Conservation (phyloP, 2,888 invertebrate species). For the Dryomyza anilis region DNA sequence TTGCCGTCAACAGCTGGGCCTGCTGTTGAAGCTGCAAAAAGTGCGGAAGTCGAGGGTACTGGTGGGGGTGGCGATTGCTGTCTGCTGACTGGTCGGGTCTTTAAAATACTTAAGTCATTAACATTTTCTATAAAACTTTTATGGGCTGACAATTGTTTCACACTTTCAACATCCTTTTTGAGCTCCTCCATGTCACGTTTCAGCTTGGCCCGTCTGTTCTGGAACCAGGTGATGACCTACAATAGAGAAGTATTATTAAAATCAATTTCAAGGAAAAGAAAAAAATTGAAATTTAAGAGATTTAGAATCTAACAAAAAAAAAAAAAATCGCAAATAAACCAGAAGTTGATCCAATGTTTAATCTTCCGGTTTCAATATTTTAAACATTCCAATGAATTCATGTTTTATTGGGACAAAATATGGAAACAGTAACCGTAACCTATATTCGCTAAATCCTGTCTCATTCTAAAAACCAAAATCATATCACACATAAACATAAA, state of each 20-base stretch:
- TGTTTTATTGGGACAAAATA: too few relatives aligned
- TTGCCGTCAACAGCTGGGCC: slow-evolving; percentile 19
- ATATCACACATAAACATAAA: too few relatives aligned
- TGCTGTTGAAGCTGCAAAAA: slow-evolving; percentile 22
- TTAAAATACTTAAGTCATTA: slow-evolving; percentile 86
- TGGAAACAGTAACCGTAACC: too few relatives aligned
- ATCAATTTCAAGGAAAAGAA: too few relatives aligned
- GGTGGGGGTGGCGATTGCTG: slow-evolving; percentile 38
- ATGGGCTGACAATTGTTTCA: slow-evolving; percentile 84
- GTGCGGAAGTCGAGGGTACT: slow-evolving; percentile 33
- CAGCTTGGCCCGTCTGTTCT: slow-evolving; percentile 89
- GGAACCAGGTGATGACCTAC: slow-evolving; percentile 96
- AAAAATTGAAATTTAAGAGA: too few relatives aligned
- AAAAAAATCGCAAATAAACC: neutral
- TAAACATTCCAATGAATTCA: too few relatives aligned
- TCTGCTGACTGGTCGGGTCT: slow-evolving; percentile 78
- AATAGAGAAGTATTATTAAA: too few relatives aligned
- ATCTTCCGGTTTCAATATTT: too few relatives aligned
- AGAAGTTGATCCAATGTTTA: neutral
- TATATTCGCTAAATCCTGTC: too few relatives aligned
- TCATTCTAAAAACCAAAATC: too few relatives aligned
- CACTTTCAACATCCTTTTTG: slow-evolving; percentile 94
- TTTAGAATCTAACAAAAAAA: too few relatives aligned
- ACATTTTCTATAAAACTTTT: slow-evolving; percentile 91
- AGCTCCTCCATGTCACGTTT: slow-evolving; percentile 97